Conservation (phyloP, 2,888 invertebrate genomes). For the Macrosiphum euphorbiae region DNA sequence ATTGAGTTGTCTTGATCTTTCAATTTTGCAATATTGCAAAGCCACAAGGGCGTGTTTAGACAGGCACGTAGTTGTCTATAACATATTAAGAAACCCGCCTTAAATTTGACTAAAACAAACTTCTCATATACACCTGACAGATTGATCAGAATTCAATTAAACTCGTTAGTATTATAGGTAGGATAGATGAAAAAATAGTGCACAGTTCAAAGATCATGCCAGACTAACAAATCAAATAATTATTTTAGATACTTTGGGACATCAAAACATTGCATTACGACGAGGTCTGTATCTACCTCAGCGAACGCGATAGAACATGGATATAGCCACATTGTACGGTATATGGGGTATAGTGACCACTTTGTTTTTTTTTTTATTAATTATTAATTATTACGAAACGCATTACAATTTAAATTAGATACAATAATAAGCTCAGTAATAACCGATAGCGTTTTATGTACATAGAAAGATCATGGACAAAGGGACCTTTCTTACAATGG, state of each 20-base stretch:
- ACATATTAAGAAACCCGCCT: not conserved
- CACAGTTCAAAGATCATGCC: not conserved
- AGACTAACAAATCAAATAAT: not conserved
- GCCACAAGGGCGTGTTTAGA: not conserved
- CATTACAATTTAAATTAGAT: not conserved
- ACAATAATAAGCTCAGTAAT: not conserved
- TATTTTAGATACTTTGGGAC: not conserved
- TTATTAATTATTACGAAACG: not conserved
- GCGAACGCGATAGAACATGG: not conserved
- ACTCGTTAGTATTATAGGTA: not conserved
- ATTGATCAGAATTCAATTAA: not conserved
- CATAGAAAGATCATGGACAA: not conserved
- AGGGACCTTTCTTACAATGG: not conserved
- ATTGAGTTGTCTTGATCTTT: too few relatives aligned
- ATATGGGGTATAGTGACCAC: not conserved
- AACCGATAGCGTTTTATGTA: not conserved
- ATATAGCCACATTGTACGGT: not conserved
- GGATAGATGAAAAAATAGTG: not conserved
- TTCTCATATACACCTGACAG: not conserved
- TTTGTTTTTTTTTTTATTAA: too few relatives aligned
- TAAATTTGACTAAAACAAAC: not conserved
- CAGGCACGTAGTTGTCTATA: not conserved
- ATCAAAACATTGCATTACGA: not conserved
- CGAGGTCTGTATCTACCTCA: not conserved
- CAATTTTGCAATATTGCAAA: not conserved